Conservation (phyloP, 1,140 invertebrate species). For the Pectinophora gossypiella region DNA sequence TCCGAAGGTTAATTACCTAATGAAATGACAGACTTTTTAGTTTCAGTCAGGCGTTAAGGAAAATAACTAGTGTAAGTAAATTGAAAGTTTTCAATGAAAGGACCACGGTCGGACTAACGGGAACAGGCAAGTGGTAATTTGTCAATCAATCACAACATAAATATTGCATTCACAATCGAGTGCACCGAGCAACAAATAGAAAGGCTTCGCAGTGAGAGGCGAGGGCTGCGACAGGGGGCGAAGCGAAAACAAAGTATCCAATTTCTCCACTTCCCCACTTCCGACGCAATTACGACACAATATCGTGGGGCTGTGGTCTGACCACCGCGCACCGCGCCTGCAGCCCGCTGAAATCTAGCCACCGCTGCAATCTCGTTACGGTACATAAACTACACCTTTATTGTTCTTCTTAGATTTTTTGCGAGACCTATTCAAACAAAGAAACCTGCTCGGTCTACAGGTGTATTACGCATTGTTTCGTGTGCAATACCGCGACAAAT, state of each 20-base stretch:
- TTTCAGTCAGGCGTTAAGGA: no score
- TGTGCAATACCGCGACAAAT: slow-evolving; percentile 1
- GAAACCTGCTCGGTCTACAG: slow-evolving; percentile 1
- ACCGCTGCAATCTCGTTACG: slow-evolving; percentile 50
- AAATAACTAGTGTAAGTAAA: no score
- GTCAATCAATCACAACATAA: slow-evolving; percentile 12
- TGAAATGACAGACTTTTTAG: no score
- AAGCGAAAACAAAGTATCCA: slow-evolving; percentile 61
- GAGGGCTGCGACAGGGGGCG: slow-evolving; percentile 23
- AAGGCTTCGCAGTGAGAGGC: slow-evolving; percentile 42
- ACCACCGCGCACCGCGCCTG: no score
- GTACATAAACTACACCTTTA: slow-evolving; percentile 50
- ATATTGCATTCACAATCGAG: slow-evolving; percentile 33
- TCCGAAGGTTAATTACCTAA: no score
- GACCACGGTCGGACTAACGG: no score
- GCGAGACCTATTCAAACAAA: slow-evolving; percentile 24
- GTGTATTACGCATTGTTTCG: slow-evolving; percentile 1
- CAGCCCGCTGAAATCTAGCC: background rate
- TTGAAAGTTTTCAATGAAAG: no score
- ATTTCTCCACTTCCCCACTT: slow-evolving; percentile 69
- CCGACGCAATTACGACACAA: slow-evolving; percentile 66
- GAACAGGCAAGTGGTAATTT: background rate
- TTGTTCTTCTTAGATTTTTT: slow-evolving; percentile 42
- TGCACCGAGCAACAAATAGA: slow-evolving; percentile 52
- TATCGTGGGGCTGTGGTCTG: slow-evolving; percentile 40